These are phyloP conservation scores for Tachyglossus aculeatus DNA, from an alignment of 2,797 vertebrate genomes.

Conservation along the genomic window DNA sequence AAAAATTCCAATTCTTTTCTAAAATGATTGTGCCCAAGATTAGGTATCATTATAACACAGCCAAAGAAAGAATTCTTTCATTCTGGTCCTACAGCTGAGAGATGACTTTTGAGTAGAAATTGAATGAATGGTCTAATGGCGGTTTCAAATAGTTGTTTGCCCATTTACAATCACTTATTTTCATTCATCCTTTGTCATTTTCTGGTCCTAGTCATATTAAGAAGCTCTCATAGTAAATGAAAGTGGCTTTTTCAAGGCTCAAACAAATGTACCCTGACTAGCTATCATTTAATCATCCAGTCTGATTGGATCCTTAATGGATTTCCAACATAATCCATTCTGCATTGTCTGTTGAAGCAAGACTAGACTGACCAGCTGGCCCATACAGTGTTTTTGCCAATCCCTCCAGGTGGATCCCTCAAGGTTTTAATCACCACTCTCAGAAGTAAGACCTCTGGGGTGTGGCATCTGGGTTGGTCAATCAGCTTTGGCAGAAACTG, in stretches of 20 bases:
- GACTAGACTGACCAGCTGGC: constrained; percentile 10
- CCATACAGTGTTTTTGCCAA: background rate
- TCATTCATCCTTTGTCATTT: constrained; percentile 47
- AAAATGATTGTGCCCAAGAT: constrained; percentile 25
- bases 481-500: background rate
- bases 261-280: constrained; percentile 59
- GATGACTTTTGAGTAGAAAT: constrained; percentile 38
- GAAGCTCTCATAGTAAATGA: constrained; percentile 64
- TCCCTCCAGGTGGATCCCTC: background rate
- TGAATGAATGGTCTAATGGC: constrained; percentile 49
- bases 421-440: background rate
- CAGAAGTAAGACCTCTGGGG: background rate
- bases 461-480: background rate
- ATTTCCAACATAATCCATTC: constrained; percentile 28
- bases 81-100: constrained; percentile 22
- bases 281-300: constrained; percentile 56
- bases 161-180: constrained; percentile 59
- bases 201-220: constrained; percentile 50
- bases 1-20: constrained; percentile 47
- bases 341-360: constrained; percentile 2
- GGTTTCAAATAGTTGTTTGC: constrained; percentile 60
- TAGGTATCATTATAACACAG: constrained; percentile 41
- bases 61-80: constrained; percentile 43
- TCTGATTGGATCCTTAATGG: constrained; percentile 44
- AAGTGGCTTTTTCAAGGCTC: constrained; percentile 58